Base-by-base conservation (phyloP, 1,140 invertebrate genomes). In the Colletes gigas region DNA sequence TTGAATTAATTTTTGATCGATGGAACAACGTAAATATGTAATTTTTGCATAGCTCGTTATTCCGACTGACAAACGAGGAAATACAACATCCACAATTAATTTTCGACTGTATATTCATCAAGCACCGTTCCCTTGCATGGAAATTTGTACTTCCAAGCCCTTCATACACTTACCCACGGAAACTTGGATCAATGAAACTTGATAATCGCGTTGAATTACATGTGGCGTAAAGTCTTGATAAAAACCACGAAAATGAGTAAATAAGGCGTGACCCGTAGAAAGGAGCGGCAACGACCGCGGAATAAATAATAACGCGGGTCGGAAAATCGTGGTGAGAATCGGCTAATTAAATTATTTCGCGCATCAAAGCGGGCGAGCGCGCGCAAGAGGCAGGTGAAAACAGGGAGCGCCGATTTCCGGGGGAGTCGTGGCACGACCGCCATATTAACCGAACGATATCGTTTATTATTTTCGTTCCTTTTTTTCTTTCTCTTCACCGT, bases 281-380 rank as follows among this genome's bases (percentile, higher is more conserved):
- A 55, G 44, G 14, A 52, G n/a, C 41, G 17, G 15, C 12, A 44
- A 75, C 44, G 21, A 12, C 19, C 52, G 17, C 14, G 17, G n/a
- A 66, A 62, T 30, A 30, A 30, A 30, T 30, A 30, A 30, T 30
- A 30, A 30, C 30, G 30, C n/a, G 44, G 52, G 39, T 15, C 39
- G 79, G 55, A 55, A 77, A 75, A 71, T 78, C 52, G 59, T 71
- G 14, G 60, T 60, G 47, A 70, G 62, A 79, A 78, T 82, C 81
- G 57, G 76, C 81, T 82, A 82, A 82, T 82, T 82, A 82, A 78
- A 72, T 82, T 82, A 78, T 65, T 82, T 76, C 50, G 74, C 60
- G 21, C 74, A 67, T 82, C 78, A 80, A 80, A 80, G 78, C 30
- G 8, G 8, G 63, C 67, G 50, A 7, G 17, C 54, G 14, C 19